phyloP scores from a whole-genome alignment of 2,888 invertebrate species.

The Rhabditoides inermis region DNA sequence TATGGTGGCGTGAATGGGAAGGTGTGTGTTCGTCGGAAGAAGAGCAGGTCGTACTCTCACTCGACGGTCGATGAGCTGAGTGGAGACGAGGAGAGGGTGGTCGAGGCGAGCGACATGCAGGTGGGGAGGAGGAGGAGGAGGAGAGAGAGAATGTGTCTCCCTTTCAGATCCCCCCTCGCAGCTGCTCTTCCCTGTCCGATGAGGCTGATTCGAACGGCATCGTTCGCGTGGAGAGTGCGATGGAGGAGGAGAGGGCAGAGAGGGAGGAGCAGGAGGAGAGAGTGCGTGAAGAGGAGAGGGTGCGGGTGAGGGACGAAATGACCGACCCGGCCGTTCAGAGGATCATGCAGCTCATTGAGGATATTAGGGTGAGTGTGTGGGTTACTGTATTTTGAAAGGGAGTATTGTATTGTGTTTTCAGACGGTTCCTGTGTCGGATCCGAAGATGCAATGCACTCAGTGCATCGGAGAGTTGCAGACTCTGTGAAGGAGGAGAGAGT shows the following conservation, averaged over 20 bases:
- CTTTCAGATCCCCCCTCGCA: too few relatives aligned
- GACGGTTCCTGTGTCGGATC: slow-evolving; percentile 12
- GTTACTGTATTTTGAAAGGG: too few relatives aligned
- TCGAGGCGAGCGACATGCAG: slow-evolving; percentile 11
- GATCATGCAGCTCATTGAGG: slow-evolving; percentile 19
- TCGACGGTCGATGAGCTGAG: slow-evolving; percentile 33
- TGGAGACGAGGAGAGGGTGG: slow-evolving; percentile 26
- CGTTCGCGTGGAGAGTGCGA: background rate
- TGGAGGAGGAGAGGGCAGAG: background rate
- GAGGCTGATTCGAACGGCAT: slow-evolving; percentile 13
- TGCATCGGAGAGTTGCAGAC: slow-evolving; percentile 41
- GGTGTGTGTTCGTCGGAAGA: too few relatives aligned
- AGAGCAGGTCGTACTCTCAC: slow-evolving; percentile 31
- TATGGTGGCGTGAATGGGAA: too few relatives aligned
- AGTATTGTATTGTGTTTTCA: slow-evolving; percentile 9
- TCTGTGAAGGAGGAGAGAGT: too few relatives aligned
- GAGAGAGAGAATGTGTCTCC: background rate
- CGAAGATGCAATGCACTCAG: slow-evolving; percentile 43
- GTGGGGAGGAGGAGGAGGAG: slow-evolving; percentile 2
- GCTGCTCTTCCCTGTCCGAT: too few relatives aligned
- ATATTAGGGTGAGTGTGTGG: slow-evolving; percentile 20
- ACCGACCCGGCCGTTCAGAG: slow-evolving; percentile 13
- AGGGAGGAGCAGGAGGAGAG: slow-evolving; percentile 3
- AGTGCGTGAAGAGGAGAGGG: background rate
- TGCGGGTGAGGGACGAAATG: background rate